Base-by-base conservation (phyloP, 2,888 invertebrate genomes). In the Blastobasis lacticolella region DNA sequence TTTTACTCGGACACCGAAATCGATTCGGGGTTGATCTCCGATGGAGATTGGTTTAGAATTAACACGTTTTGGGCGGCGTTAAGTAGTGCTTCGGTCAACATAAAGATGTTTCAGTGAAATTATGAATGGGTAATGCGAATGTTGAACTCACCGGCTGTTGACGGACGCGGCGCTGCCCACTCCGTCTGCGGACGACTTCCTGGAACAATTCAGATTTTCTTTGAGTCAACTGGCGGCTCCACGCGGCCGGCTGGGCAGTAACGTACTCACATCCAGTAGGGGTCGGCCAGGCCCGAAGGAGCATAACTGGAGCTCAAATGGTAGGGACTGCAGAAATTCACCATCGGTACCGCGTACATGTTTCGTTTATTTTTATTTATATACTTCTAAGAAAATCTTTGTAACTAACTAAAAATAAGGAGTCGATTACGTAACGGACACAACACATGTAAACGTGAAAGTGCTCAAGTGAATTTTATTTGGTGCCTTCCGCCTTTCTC, bases 161-260 rank as follows among this genome's bases (percentile, higher is more conserved):
- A 95, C 95, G 64, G 95, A 95, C 58, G 94, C 92, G 52, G 95
- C 92, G 74, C 94, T 95, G 61, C 93, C 93, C 71, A 94, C 94
- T 75, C 95, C 95, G 84, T 95, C 95, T 85, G 95, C 94, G 59
- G 95, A 91, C 66, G 95, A 95, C 89, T 95, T 95, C 90, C 92
- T 94, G 92, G 75, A 92, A 93, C 85, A 90, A 90, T 23, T 23
- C 23, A 23, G 2, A 23, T 23, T 23, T 23, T 23, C 23, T 23
- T 23, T 23, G 23, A 23, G 23, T 23, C 23, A 23, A 23, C 23
- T 23, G 23, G 23, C 3, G 23, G 23, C 23, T 23, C 23, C 23
- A 23, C 23, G 23, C 23, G 23, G 23, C 23, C 23, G 23, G 23
- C 23, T 23, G 2, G 2, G 8, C 45, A 38, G 5, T 23, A 9